Evolutionary conservation across 2,888 invertebrate genomes (phyloP), one percentile per base, ranked within the genome.

Genomic region (Scrobipalpa atriplicella): DNA sequence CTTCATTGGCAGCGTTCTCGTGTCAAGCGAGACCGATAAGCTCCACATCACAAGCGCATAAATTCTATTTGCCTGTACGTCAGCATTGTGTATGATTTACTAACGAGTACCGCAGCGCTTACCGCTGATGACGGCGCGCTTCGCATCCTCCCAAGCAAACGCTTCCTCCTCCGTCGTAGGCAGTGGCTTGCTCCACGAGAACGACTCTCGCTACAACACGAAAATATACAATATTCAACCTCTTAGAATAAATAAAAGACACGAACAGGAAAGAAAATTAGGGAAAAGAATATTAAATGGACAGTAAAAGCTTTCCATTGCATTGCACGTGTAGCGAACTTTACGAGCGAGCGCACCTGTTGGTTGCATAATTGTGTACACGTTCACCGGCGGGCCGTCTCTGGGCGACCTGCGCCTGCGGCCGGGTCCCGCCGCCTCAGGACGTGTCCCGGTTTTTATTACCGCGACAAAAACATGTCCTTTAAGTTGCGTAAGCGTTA

Each of bases 121-220:
- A 58, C 58, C 29, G 8, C 8, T 16, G 9, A 58, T 29, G 8
- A n/a, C 36, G 11, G 13, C 9, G 2, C 67, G 60, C 13, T 52
- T 38, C 18, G 2, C 16, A 52, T 64, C 64, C n/a, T 67, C 64
- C 41, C 1, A 41, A 9, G 16, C 64, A 54, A 67, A 67, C 19
- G 38, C 19, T 9, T 54, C 60, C 11, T 18, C 18, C 54, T 11
- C 21, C 36, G 64, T 52, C 9, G 6, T 18, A 10, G 64, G 64
- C 64, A 52, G 51, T 19, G 52, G 64, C 18, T 19, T 5, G n/a
- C n/a, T 6, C 54, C 54, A 51, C 6, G 52, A 52, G 39, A 64
- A 36, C 18, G 10, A 5, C 39, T 64, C 64, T 3, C 54, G 64
- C 64, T 64, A 52, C 16, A 36, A 64, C 52, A 52, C 13, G 18